Conservation (phyloP, 2,888 invertebrate genomes). For the Selenia dentaria region DNA sequence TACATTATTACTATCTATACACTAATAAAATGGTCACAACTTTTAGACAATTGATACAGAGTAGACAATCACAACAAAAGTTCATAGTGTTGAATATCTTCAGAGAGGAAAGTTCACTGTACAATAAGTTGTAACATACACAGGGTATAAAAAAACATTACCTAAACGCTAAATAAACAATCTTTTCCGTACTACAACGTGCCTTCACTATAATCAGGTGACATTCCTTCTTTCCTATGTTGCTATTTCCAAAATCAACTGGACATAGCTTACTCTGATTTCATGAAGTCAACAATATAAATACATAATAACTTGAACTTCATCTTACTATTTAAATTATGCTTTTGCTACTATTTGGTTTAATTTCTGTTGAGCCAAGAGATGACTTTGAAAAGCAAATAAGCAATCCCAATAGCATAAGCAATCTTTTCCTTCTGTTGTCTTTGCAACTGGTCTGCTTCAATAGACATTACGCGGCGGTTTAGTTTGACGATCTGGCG, state of each 20-base stretch:
- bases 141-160: constrained; percentile 66
- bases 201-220: constrained; percentile 49
- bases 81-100: constrained; percentile 45
- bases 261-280: constrained; percentile 44
- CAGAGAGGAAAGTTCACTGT: constrained; percentile 51
- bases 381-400: constrained; percentile 93
- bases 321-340: constrained; percentile 66
- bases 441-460: constrained; percentile 92
- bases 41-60: constrained; percentile 63
- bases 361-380: constrained; percentile 89
- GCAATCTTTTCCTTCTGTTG: constrained; percentile 94
- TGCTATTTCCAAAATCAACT: constrained; percentile 46
- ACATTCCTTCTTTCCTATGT: constrained; percentile 53
- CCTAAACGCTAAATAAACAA: constrained; percentile 69
- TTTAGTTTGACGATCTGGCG: constrained; percentile 95
- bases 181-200: constrained; percentile 54
- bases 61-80: constrained; percentile 49
- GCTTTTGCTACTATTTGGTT: constrained; percentile 45
- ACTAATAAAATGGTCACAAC: constrained; percentile 53
- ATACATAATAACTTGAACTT: constrained; percentile 61
- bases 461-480: constrained; percentile 93
- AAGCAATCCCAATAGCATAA: constrained; percentile 93
- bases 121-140: constrained; percentile 59
- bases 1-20: constrained; percentile 53
- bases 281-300: constrained; percentile 67